Percentiles rank a stretch among this genome's conserved stretches.
phyloP scores from a whole-genome alignment of 2,113 vertebrate species.

The Naja naja region DNA sequence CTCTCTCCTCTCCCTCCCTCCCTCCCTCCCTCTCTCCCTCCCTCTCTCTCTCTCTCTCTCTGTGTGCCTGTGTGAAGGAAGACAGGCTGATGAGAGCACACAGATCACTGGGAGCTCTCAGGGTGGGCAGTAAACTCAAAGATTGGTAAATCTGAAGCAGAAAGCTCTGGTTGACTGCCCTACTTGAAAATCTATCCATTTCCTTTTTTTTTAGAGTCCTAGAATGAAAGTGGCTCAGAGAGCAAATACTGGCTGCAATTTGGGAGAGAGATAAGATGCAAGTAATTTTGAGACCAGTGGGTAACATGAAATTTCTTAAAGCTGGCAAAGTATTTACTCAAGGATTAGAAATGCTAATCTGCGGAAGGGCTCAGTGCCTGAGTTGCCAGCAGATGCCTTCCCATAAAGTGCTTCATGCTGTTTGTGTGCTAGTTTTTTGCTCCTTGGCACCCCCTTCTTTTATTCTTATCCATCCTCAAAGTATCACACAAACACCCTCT shows the following conservation, averaged over 20 bases:
- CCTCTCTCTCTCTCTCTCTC: too few relatives aligned
- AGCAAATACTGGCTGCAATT: not conserved
- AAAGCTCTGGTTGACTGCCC: not conserved
- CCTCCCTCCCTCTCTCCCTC: too few relatives aligned
- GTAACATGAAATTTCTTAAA: not conserved
- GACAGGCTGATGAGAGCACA: not conserved
- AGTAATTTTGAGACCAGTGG: not conserved
- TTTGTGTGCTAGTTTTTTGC: not conserved
- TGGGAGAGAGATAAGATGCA: not conserved
- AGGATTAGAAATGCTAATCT: not conserved
- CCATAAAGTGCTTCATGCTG: not conserved
- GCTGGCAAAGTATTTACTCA: not conserved
- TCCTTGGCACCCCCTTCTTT: not conserved
- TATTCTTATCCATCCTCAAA: not conserved
- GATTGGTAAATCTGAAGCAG: not conserved
- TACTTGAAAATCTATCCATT: not conserved
- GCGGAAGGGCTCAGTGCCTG: not conserved
- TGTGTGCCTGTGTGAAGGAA: not conserved
- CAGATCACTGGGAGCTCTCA: not conserved
- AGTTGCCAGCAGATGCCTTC: not conserved
- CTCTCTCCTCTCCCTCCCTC: too few relatives aligned
- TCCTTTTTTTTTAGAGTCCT: not conserved
- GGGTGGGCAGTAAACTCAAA: not conserved
- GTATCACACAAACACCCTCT: not conserved
- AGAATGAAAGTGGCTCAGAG: not conserved